These are phyloP conservation scores for Caenorhabditis briggsae DNA, from an alignment of 1,140 invertebrate species.

Conservation along the genomic window DNA sequence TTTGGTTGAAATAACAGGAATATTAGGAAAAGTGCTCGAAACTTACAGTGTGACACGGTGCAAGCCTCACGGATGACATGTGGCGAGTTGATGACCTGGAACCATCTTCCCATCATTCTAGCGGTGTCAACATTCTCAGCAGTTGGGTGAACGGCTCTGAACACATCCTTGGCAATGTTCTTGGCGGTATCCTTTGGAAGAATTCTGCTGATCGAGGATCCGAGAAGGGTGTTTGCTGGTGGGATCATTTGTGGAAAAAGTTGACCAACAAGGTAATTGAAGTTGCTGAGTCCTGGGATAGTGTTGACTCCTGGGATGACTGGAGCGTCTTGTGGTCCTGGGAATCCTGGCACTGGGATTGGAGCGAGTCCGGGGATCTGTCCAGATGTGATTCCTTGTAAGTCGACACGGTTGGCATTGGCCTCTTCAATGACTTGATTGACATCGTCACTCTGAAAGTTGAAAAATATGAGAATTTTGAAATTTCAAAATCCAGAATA, in stretches of 20 bases:
- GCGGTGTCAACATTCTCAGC: slow-evolving; percentile 78
- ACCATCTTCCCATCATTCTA: slow-evolving; percentile 78
- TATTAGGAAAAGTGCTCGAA: background rate
- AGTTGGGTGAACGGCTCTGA: slow-evolving; percentile 76
- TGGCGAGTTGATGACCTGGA: slow-evolving; percentile 77
- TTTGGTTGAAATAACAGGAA: background rate
- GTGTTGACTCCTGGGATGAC: slow-evolving; percentile 77
- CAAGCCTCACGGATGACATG: slow-evolving; percentile 78
- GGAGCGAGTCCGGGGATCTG: slow-evolving; percentile 77
- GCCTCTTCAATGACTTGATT: slow-evolving; percentile 59
- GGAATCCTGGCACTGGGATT: slow-evolving; percentile 77
- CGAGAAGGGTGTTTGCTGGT: slow-evolving; percentile 77
- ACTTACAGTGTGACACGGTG: slow-evolving; percentile 77
- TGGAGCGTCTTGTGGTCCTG: slow-evolving; percentile 74
- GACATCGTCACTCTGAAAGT: slow-evolving; percentile 61
- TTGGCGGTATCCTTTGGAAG: slow-evolving; percentile 78
- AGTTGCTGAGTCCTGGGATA: slow-evolving; percentile 77
- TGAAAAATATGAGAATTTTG: too few relatives aligned
- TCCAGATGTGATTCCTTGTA: slow-evolving; percentile 75
- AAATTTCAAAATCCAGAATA: too few relatives aligned
- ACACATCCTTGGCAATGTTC: slow-evolving; percentile 77
- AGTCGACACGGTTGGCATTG: slow-evolving; percentile 58
- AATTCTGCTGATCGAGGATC: slow-evolving; percentile 76
- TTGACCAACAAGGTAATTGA: slow-evolving; percentile 78
- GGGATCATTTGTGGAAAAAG: slow-evolving; percentile 78